These are phyloP conservation scores for Chionoecetes opilio DNA, from an alignment of 1,140 invertebrate species.

Conservation along the genomic window DNA sequence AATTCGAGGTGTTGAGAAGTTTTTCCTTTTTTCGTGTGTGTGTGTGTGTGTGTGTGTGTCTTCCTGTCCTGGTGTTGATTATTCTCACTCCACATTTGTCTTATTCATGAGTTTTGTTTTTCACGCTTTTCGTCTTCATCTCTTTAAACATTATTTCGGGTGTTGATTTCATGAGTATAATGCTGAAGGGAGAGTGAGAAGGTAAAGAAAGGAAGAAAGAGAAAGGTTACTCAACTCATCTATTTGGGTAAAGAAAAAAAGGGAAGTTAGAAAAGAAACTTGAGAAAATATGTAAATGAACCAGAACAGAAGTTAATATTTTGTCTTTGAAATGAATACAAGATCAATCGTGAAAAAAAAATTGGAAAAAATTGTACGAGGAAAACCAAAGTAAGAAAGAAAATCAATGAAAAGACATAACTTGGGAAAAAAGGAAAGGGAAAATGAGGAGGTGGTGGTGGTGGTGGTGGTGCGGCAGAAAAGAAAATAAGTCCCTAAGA, in stretches of 20 bases:
- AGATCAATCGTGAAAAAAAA: neutral
- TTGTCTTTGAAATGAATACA: too few relatives aligned
- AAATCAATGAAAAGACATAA: conserved; percentile 40
- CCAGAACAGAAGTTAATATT: too few relatives aligned
- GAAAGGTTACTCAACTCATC: too few relatives aligned
- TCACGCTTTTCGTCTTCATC: too few relatives aligned
- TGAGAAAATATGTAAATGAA: neutral
- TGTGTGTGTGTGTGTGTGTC: too few relatives aligned
- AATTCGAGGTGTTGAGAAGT: too few relatives aligned
- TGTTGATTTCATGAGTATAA: neutral
- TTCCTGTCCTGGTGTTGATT: too few relatives aligned
- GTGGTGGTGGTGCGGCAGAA: neutral
- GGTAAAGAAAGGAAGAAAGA: neutral
- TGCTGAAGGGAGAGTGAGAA: neutral
- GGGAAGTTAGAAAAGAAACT: neutral
- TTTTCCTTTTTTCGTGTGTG: too few relatives aligned
- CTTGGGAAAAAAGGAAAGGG: conserved; percentile 47
- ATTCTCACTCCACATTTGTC: too few relatives aligned
- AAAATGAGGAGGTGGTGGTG: neutral
- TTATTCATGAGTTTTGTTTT: too few relatives aligned
- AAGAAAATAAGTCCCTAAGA: neutral
- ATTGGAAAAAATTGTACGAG: neutral
- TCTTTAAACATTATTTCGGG: too few relatives aligned
- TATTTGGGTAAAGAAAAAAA: neutral
- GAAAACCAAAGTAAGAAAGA: conserved; percentile 1